A percentile compares a stretch with the other conserved stretches of the same genome.
Conservation (phyloP, 1,140 invertebrate genomes). For the Drosophila tropicalis region DNA sequence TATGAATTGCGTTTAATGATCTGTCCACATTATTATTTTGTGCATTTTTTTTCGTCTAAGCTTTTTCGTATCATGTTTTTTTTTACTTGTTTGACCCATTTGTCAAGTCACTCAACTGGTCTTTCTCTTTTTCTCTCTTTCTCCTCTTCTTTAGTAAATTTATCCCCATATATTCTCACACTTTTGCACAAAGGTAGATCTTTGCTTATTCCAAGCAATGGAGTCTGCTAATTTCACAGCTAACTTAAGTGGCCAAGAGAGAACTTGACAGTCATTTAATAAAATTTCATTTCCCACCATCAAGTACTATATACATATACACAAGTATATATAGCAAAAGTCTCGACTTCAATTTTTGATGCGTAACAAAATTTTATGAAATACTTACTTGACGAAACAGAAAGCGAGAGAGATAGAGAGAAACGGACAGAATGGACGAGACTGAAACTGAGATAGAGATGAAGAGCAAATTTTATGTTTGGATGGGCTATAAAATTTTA, state of each 20-base stretch:
- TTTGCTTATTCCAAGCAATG: background rate
- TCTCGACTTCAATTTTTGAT: conserved; percentile 53
- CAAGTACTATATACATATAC: background rate
- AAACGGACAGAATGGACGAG: background rate
- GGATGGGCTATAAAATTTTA: conserved; percentile 73
- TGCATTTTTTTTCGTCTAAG: too few relatives aligned
- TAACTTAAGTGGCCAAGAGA: conserved; percentile 45
- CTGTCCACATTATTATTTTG: too few relatives aligned
- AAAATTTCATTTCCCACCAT: conserved; percentile 70
- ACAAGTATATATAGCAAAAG: conserved; percentile 31
- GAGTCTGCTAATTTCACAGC: conserved; percentile 52
- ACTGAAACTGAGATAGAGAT: background rate
- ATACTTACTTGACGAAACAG: conserved; percentile 47
- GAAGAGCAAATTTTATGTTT: conserved; percentile 75
- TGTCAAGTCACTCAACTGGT: too few relatives aligned
- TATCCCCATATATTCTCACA: background rate
- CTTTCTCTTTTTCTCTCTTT: too few relatives aligned
- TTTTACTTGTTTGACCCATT: too few relatives aligned
- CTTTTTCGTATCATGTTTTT: too few relatives aligned
- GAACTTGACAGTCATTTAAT: conserved; percentile 72
- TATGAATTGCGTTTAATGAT: too few relatives aligned
- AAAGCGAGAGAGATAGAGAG: background rate
- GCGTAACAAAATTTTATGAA: conserved; percentile 81
- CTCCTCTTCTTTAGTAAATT: background rate
- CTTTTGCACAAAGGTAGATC: too few relatives aligned